Base-by-base conservation (phyloP, 1,140 invertebrate species). In the Zaprionus ornatus region DNA sequence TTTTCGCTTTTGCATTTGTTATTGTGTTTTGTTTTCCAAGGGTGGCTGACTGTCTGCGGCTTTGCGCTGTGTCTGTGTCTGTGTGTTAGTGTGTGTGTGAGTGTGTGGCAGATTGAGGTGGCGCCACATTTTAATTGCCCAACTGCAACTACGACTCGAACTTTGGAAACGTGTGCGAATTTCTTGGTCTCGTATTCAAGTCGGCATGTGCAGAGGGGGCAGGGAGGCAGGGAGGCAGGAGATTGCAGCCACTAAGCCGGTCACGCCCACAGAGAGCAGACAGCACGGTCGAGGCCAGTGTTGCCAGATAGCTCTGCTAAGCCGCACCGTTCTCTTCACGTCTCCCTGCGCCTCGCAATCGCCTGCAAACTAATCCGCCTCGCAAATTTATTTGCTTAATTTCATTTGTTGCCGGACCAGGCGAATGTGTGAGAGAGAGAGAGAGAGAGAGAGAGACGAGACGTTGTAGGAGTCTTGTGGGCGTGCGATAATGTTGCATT, bases 371-470 rank as follows among this genome's bases (percentile, higher is more conserved):
- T 87, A 87, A 87, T 87, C 84, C 80, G 80, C 77, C 84, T 80
- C 61, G 73, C 76, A 90, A 88, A 88, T 88, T 88, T 88, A 88
- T 88, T 88, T 88, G 85, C 85, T 84, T 88, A 88, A 90, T 88
- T 88, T 88, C 85, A 90, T 88, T 88, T 90, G 84, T 87, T 82
- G 79, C 77, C 83, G 70, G 55, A 71, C 62, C 17, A 66, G 40
- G 48, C 50, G 52, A 45, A 17, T 21, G 17, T 21, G 60, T 29
- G n/a, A 61, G 21, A n/a, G 59, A 63, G 69, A 60, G 40, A 54
- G 62, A 37, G 42, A 27, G 17, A 29, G 2, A n/a, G 12, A 63
- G 52, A 0, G 35, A 32, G n/a, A 9, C 17, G 13, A n/a, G 48
- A 52, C 21, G 40, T 17, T 45, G 29, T 32, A 10, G 40, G 15